Conservation (phyloP, 2,797 vertebrate species). For the Acrossocheilus fasciatus region DNA sequence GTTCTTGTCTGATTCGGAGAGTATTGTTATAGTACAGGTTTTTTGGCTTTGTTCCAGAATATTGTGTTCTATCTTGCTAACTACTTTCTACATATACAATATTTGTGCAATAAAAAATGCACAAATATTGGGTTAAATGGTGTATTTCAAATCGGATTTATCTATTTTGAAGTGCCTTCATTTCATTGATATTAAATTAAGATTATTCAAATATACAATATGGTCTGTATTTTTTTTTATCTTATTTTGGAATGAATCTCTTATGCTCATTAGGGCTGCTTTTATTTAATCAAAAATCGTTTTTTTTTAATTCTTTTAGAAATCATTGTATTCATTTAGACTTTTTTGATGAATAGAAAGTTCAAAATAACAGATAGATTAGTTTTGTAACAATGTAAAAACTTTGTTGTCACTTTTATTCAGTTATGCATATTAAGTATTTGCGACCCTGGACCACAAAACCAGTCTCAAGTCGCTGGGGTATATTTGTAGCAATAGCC, state of each 20-base stretch:
- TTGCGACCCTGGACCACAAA: too few species aligned
- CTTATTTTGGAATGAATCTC: background rate
- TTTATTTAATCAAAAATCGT: background rate
- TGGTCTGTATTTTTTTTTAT: too few species aligned
- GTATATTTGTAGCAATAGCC: too few species aligned
- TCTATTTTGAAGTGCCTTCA: background rate
- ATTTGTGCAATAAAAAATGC: background rate
- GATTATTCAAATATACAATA: too few species aligned
- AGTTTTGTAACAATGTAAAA: background rate
- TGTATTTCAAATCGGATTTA: background rate
- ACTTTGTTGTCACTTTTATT: background rate
- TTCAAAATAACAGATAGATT: background rate
- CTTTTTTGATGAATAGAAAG: background rate
- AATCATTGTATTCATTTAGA: background rate
- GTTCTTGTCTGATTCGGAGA: conserved; percentile 5
- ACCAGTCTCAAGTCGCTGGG: too few species aligned
- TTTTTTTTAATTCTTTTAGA: background rate
- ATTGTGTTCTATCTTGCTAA: background rate
- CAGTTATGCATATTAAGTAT: background rate
- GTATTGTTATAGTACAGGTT: background rate
- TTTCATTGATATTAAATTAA: background rate
- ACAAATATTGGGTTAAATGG: background rate
- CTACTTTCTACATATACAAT: background rate
- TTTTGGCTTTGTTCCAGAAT: background rate
- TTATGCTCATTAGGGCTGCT: background rate